A percentile compares a stretch with the other conserved stretches of the same genome.
These are phyloP conservation scores for Mionectes olivaceus DNA, from an alignment of 2,797 vertebrate species.

Conservation along the genomic window DNA sequence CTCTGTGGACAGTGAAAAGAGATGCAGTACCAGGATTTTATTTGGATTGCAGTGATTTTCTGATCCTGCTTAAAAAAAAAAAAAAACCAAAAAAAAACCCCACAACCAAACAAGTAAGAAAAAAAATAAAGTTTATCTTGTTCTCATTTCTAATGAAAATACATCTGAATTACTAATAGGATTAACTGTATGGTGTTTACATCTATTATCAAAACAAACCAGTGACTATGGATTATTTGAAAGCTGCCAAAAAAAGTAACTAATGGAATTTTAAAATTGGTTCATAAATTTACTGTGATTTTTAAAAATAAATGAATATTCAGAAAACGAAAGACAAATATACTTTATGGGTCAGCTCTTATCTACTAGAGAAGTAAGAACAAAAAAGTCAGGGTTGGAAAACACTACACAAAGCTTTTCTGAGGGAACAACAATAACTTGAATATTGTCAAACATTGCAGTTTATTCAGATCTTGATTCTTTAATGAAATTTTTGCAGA, in stretches of 20 bases:
- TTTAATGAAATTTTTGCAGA: neutral
- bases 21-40: neutral
- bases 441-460: neutral
- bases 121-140: neutral
- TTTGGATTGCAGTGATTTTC: conserved; percentile 11
- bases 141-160: neutral
- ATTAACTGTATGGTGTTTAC: neutral
- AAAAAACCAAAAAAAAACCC: neutral
- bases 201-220: neutral
- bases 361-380: neutral
- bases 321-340: neutral
- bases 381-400: neutral
- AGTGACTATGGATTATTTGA: neutral
- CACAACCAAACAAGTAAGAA: neutral
- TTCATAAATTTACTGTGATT: neutral
- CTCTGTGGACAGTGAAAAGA: neutral
- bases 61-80: neutral
- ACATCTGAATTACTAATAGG: neutral
- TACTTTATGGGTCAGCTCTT: neutral
- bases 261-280: neutral
- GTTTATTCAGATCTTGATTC: neutral
- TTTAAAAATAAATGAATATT: neutral
- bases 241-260: neutral
- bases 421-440: neutral
- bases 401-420: neutral